Conservation (phyloP, 2,888 invertebrate species). For the Zelleria hepariella region DNA sequence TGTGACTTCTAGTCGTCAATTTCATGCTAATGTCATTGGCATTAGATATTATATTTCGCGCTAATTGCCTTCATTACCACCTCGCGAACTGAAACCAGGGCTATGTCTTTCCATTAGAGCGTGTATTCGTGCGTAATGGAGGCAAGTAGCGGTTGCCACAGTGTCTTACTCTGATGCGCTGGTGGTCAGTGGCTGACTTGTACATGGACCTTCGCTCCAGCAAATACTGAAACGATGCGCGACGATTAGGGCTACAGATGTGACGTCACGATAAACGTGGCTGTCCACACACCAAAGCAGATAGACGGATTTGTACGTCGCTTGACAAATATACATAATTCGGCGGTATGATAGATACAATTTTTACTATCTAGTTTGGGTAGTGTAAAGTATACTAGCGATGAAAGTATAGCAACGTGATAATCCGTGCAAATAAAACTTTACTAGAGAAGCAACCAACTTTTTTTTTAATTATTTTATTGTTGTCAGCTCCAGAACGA, state of each 20-base stretch:
- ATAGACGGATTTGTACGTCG: background rate
- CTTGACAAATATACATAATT: background rate
- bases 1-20: slow-evolving; percentile 36
- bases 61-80: slow-evolving; percentile 38
- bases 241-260: background rate
- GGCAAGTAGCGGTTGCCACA: slow-evolving; percentile 39
- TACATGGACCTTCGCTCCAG: slow-evolving; percentile 91
- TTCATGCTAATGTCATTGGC: slow-evolving; percentile 40
- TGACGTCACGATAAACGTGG: background rate
- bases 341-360: background rate
- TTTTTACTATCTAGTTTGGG: background rate
- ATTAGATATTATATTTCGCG: slow-evolving; percentile 7
- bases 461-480: no score
- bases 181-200: slow-evolving; percentile 87
- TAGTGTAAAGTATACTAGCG: background rate
- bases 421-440: no score
- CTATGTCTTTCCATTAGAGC: background rate
- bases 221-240: slow-evolving; percentile 83
- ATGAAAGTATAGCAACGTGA: no score
- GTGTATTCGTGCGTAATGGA: slow-evolving; percentile 27
- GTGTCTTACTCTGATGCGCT: slow-evolving; percentile 92
- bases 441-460: no score
- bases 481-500: no score
- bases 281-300: background rate
- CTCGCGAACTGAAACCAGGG: slow-evolving; percentile 14